Base-by-base conservation (phyloP, 2,888 invertebrate genomes). In the Drosophila merina region DNA sequence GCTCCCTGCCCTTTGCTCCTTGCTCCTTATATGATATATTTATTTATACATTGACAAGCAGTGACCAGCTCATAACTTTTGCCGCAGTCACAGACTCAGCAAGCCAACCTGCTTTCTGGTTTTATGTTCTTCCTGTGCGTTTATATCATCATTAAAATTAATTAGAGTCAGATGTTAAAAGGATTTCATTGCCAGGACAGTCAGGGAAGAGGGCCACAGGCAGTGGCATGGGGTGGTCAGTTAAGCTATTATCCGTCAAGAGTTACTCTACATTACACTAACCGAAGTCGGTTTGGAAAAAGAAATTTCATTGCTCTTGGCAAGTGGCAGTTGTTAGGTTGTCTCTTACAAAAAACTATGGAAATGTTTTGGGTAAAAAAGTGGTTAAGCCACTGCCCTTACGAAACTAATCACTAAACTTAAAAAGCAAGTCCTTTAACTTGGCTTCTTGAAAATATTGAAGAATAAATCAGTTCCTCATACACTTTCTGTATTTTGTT, bases 71-170 rank as follows among this genome's bases (percentile, higher is more conserved):
- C 59, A 66, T 66, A 72, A 60, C 72, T 66, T 57, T 57, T 45
- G 12, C 47, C 55, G 20, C 59, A 50, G 49, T 45, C 30, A 31
- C 28, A 8, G 38, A 9, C n/a, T 5, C 50, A 33, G 26, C 0
- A 33, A 45, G 47, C 55, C 14, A 55, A 20, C 56, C 56, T 50
- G 40, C 30, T 28, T 12, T 51, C 52, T 47, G 44, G 71, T 71
- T 68, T 49, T 64, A 57, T 68, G 57, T 52, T 63, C 68, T 66
- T 64, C 44, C 63, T 56, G 58, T 68, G 75, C 72, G 75, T 71
- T 89, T 80, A 76, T 76, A 71, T 71, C 75, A 76, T 84, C 80
- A 89, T 89, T 88, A 88, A 89, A 89, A 89, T 86, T 89, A 89
- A 89, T 89, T 88, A 84, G 80, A 85, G 83, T 83, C 78, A 79